phyloP scores from a whole-genome alignment of 1,140 invertebrate species.

The Reticulitermes speratus region DNA sequence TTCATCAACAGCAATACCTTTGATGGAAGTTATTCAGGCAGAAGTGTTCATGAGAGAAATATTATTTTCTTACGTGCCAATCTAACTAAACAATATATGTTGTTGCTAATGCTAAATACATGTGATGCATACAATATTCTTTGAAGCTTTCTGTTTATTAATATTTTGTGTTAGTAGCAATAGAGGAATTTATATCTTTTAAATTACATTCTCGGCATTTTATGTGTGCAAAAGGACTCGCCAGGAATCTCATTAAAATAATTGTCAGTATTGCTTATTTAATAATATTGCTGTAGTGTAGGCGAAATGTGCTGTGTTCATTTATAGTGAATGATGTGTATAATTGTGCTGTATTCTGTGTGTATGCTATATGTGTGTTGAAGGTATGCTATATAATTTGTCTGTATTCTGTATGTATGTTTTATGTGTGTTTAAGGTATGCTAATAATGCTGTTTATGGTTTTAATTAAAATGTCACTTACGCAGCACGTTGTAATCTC shows the following conservation, averaged over 20 bases:
- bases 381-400: neutral
- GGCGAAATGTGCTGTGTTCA: neutral
- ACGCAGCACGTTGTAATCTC: too few relatives aligned
- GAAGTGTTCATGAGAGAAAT: neutral
- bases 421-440: neutral
- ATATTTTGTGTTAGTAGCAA: neutral
- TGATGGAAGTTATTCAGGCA: neutral
- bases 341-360: neutral
- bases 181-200: neutral
- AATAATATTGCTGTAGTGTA: neutral
- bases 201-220: neutral
- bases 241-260: neutral
- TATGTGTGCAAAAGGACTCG: neutral
- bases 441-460: too few relatives aligned
- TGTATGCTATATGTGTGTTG: neutral
- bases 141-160: neutral
- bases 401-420: neutral
- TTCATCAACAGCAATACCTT: neutral
- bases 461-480: too few relatives aligned
- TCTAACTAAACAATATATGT: neutral
- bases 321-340: neutral
- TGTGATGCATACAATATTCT: neutral
- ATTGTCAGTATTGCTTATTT: conserved; percentile 9
- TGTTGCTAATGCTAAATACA: neutral
- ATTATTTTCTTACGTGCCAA: neutral